phyloP scores from a whole-genome alignment of 2,797 vertebrate genomes.

The Esox masquinongy region DNA sequence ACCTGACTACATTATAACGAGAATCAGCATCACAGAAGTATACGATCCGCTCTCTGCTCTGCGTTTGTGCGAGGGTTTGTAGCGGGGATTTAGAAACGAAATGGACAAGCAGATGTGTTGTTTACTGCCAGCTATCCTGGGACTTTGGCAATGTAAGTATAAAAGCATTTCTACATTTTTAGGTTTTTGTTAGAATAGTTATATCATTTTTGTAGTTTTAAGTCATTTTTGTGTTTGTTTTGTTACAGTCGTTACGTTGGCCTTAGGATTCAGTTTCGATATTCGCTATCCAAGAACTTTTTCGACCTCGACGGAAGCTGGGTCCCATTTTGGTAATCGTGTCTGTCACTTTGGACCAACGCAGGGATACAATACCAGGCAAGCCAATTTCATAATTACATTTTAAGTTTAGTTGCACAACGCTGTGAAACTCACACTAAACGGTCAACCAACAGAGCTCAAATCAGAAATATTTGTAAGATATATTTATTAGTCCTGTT shows the following conservation, averaged over 20 bases:
- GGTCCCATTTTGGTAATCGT: constrained; percentile 30
- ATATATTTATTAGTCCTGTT: no score
- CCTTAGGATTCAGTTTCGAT: constrained; percentile 24
- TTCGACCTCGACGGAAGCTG: background rate
- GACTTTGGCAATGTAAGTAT: background rate
- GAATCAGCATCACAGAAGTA: background rate
- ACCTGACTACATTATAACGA: background rate
- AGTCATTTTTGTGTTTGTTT: background rate
- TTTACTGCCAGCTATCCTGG: background rate
- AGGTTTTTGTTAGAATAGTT: background rate
- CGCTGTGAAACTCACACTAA: no score
- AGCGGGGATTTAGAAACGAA: background rate
- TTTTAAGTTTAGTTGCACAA: background rate
- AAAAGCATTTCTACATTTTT: background rate
- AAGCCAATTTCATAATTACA: background rate
- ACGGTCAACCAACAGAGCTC: no score
- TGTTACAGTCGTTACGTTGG: background rate
- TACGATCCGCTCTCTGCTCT: background rate
- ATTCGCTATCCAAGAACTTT: constrained; percentile 21
- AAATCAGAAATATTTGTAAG: no score
- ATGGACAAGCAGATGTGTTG: background rate
- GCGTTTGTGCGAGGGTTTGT: background rate
- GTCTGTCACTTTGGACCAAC: constrained; percentile 28
- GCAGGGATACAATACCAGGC: constrained; percentile 13
- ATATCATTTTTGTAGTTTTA: background rate